Evolutionary conservation across 2,888 invertebrate species (phyloP), one percentile per base, ranked within the genome.

Genomic region (Nomada ferruginata): DNA sequence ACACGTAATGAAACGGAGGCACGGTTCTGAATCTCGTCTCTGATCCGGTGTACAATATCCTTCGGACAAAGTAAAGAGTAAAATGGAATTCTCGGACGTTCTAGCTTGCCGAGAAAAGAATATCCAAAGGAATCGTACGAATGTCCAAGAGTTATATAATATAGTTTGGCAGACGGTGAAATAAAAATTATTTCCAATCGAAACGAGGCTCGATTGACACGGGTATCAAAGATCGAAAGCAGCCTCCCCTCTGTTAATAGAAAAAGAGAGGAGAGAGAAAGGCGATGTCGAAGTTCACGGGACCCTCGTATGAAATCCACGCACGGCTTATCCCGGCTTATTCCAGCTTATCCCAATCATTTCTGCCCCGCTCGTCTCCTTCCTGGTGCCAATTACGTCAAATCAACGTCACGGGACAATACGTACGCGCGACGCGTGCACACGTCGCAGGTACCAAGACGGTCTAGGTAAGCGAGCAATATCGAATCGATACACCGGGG

Each of bases 301-400:
- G 68, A 68, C 79, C 86, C 87, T 72, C 80, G 68, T 64, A 52
- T 59, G 47, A 83, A 87, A 90, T 90, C 90, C 91, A 90, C 87
- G 89, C 88, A 82, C 84, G 89, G 93, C 91, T 93, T 92, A 93
- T 93, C 93, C 93, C 88, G 88, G 93, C 92, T 93, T 92, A 93
- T 92, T 90, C 91, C 87, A 86, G 93, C 92, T 93, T 93, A 93
- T 93, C 93, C 93, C 93, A 93, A 93, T 93, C 93, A 93, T 93
- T 93, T 89, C 91, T 90, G 88, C 87, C 91, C 91, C 89, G 91
- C 82, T 90, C 91, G 89, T 84, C 90, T 89, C 90, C 89, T 91
- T 90, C 91, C 92, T 90, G 91, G 93, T 93, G 93, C 93, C 93
- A 93, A 93, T 93, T 93, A 93, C 92, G 90, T 89, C 93, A 91